These are phyloP conservation scores for Ataeniobius toweri DNA, from an alignment of 2,797 vertebrate species.

Conservation along the genomic window DNA sequence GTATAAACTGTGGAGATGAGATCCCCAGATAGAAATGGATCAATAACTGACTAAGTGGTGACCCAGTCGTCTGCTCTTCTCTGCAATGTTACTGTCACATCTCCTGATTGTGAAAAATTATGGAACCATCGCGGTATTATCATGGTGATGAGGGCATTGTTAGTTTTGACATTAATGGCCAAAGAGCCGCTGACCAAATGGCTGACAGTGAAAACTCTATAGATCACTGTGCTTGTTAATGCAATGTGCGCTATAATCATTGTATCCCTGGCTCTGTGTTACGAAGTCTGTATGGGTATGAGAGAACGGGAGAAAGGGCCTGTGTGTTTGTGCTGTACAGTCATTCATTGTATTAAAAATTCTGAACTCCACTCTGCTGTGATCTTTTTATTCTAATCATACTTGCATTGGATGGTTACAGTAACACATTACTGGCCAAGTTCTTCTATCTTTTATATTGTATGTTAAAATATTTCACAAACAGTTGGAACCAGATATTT, in stretches of 20 bases:
- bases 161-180: conserved; percentile 41
- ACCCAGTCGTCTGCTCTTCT: neutral
- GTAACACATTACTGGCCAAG: neutral
- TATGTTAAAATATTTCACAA: neutral
- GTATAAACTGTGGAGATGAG: conserved; percentile 7
- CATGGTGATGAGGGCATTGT: conserved; percentile 21
- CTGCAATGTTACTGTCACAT: neutral
- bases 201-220: conserved; percentile 21
- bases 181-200: conserved; percentile 11
- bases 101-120: conserved; percentile 25
- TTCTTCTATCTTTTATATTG: neutral
- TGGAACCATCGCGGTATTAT: neutral
- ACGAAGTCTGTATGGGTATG: conserved; percentile 8
- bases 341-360: conserved; percentile 59
- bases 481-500: neutral
- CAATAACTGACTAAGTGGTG: neutral
- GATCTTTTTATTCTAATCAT: conserved; percentile 4
- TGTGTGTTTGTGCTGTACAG: conserved; percentile 45
- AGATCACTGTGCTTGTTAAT: conserved; percentile 48
- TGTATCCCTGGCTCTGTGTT: conserved; percentile 30
- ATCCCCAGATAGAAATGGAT: neutral
- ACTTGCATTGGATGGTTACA: neutral
- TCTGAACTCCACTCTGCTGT: conserved; percentile 11
- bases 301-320: conserved; percentile 3
- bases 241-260: conserved; percentile 46